Evolutionary conservation across 1,140 invertebrate species (phyloP).

Genomic region (Calosoma granatense): DNA sequence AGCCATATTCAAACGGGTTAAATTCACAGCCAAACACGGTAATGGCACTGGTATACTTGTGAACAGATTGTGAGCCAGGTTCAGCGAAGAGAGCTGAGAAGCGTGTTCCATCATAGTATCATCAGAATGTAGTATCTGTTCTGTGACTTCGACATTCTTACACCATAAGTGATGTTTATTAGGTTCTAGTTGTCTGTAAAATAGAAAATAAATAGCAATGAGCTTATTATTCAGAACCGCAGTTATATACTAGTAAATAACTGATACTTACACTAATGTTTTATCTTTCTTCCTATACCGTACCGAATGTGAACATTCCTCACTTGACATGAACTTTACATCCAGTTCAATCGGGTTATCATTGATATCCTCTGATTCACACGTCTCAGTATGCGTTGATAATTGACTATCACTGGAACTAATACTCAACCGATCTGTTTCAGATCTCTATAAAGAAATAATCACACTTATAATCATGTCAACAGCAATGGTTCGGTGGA

Average conservation of each 20-base stretch:
- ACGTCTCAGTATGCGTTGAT: conserved; percentile 26
- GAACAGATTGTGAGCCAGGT: conserved; percentile 87
- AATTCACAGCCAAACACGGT: conserved; percentile 75
- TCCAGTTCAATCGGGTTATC: conserved; percentile 23
- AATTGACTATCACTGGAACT: conserved; percentile 34
- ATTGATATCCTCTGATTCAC: conserved; percentile 24
- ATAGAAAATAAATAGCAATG: neutral
- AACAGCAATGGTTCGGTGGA: neutral
- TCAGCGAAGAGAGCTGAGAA: conserved; percentile 61
- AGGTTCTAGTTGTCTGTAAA: conserved; percentile 39
- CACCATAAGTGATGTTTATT: conserved; percentile 65
- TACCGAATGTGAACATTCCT: conserved; percentile 23
- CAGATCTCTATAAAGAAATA: conserved; percentile 7
- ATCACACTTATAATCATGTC: neutral
- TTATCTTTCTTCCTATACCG: conserved; percentile 30
- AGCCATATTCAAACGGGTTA: conserved; percentile 82
- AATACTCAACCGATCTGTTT: conserved; percentile 28
- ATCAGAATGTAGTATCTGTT: conserved; percentile 47
- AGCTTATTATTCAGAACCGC: neutral
- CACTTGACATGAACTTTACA: conserved; percentile 20
- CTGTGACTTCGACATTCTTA: conserved; percentile 54
- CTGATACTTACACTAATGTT: conserved; percentile 25
- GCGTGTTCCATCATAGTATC: conserved; percentile 35
- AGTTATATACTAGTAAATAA: neutral
- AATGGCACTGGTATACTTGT: conserved; percentile 75